Evolutionary conservation across 2,113 vertebrate species (phyloP).

Genomic region (Salvator merianae): DNA sequence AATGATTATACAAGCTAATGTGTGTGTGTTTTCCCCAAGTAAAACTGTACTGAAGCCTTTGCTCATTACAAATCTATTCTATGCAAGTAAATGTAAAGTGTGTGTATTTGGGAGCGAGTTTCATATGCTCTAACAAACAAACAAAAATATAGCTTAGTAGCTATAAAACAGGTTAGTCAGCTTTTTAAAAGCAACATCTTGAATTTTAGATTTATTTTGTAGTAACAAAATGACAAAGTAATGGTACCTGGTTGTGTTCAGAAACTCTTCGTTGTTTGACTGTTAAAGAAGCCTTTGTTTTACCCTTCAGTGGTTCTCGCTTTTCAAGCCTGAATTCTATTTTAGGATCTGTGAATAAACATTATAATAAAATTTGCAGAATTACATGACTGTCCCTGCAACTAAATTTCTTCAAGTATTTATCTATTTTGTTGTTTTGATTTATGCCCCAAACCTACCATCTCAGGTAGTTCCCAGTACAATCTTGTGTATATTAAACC

Average conservation of each 20-base stretch:
- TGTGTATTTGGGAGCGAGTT: no score
- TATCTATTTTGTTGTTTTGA: not conserved
- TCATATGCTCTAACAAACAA: not conserved
- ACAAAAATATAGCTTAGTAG: not conserved
- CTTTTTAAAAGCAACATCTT: not conserved
- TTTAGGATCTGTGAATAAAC: conserved; percentile 75
- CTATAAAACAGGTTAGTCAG: not conserved
- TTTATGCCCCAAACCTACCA: no score
- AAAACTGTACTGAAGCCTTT: not conserved
- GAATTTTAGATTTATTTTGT: not conserved
- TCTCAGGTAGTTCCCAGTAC: no score
- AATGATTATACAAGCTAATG: not conserved
- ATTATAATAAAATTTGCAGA: not conserved
- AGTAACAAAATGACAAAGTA: not conserved
- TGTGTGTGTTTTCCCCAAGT: not conserved
- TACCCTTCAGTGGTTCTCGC: conserved; percentile 83
- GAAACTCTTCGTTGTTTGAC: conserved; percentile 79
- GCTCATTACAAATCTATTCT: not conserved
- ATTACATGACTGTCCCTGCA: not conserved
- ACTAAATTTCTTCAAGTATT: not conserved
- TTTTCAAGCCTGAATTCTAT: conserved; percentile 85
- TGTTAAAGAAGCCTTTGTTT: conserved; percentile 79
- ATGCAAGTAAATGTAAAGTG: not conserved
- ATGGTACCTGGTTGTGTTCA: conserved; percentile 83
- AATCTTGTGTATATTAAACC: no score